These are phyloP conservation scores for Melanotus villosus DNA, from an alignment of 2,888 invertebrate species.

Conservation along the genomic window DNA sequence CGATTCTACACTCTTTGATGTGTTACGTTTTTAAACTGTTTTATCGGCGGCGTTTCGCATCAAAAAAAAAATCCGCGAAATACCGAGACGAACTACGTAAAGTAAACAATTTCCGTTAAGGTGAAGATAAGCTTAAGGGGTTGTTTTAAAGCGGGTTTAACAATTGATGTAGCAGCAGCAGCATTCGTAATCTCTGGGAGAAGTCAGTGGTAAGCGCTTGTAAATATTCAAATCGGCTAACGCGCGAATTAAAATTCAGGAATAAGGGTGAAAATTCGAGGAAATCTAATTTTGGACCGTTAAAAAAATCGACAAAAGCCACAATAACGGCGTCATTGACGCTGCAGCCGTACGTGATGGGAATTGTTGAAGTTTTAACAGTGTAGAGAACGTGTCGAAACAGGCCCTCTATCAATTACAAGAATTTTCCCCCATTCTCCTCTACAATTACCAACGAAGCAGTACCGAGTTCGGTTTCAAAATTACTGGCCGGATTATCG, in stretches of 20 bases:
- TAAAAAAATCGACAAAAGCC: slow-evolving; percentile 43
- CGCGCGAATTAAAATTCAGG: slow-evolving; percentile 33
- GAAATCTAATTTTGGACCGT: slow-evolving; percentile 36
- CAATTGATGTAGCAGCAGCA: neutral
- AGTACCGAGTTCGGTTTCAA: neutral
- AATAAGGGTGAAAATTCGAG: slow-evolving; percentile 27
- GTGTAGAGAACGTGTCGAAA: slow-evolving; percentile 24
- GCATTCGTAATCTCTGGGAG: slow-evolving; percentile 1
- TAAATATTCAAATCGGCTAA: slow-evolving; percentile 24
- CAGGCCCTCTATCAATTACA: slow-evolving; percentile 34
- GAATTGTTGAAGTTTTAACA: slow-evolving; percentile 18
- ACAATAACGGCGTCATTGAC: slow-evolving; percentile 35
- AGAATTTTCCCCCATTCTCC: slow-evolving; percentile 28
- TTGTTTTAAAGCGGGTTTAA: neutral
- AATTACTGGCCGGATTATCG: neutral
- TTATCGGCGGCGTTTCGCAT: too few relatives aligned
- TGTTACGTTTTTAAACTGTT: neutral
- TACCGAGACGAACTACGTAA: too few relatives aligned
- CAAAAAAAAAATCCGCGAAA: too few relatives aligned
- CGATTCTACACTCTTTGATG: neutral
- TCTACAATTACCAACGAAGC: slow-evolving; percentile 23
- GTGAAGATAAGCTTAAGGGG: neutral
- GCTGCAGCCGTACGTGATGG: slow-evolving; percentile 17
- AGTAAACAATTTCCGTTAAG: neutral
- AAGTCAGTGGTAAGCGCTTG: slow-evolving; percentile 5